Evolutionary conservation across 1,140 invertebrate species (phyloP), one percentile per base, ranked within the genome.

Genomic region (Ectropis grisescens): DNA sequence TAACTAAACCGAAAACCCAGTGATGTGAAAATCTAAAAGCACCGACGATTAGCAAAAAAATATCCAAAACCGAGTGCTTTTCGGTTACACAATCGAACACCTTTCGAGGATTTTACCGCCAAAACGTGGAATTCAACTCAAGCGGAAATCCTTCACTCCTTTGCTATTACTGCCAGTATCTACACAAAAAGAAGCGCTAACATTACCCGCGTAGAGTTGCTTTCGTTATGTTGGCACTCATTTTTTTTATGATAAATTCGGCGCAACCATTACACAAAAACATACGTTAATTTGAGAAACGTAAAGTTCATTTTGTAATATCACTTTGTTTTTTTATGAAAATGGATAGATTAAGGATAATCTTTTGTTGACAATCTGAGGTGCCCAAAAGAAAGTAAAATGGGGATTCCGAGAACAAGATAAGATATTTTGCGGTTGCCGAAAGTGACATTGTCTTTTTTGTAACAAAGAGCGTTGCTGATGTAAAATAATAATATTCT

Each of bases 321-420:
- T 4, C 3, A 8, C 3, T 19, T 4, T 4, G 16, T 3, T 19
- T 19, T 8, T 19, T 19, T 19, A 19, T 19, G n/a, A n/a, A n/a
- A 19, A 19, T 19, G 16, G 16, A 19, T 19, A 19, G 16, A 8
- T 60, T 66, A 58, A 47, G 52, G 56, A 67, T 75, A 75, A 75
- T 71, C 70, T 72, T 67, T 69, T 75, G 70, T 75, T 71, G 70
- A 65, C 55, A 55, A 51, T 51, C 47, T 33, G 42, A 59, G 53
- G 58, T 56, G 54, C 38, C 16, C 16, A 19, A 4, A 3, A 8
- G 16, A 19, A 19, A 19, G 43, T 36, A 47, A 55, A 45, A 39
- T 48, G 47, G 24, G 51, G 53, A 58, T 69, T 64, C 61, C 28
- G 27, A 32, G 60, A 72, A 58, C n/a, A 22, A 33, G 29, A 35